Percentiles rank a stretch among this genome's conserved stretches.
These are phyloP conservation scores for Pipistrellus pipistrellus DNA, from an alignment of 2,797 vertebrate species.

Conservation along the genomic window DNA sequence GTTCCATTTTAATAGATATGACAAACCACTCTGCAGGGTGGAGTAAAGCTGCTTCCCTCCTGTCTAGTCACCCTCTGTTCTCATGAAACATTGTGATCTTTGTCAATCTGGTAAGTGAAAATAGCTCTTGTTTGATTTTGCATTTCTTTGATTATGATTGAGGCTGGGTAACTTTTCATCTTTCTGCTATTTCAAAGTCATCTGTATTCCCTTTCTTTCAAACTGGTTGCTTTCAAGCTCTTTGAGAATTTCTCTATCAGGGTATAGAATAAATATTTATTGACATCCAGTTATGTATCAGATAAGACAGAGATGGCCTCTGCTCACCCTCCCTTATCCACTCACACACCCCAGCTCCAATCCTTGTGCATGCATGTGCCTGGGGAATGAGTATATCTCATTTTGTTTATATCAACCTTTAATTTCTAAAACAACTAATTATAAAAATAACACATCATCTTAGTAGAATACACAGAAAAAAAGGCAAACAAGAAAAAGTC, in stretches of 20 bases:
- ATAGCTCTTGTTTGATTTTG: conserved; percentile 18
- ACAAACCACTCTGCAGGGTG: rapidly evolving
- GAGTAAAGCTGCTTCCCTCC: not conserved
- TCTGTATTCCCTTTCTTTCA: not conserved
- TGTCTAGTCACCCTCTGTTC: not conserved
- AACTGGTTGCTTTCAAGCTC: not conserved
- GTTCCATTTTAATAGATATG: not conserved
- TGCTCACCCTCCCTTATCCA: not conserved
- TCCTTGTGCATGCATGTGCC: too few species aligned
- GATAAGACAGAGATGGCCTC: not conserved
- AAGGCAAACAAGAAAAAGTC: not conserved
- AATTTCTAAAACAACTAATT: not conserved
- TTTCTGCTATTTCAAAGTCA: conserved; percentile 39
- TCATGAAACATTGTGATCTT: not conserved
- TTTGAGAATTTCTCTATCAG: not conserved
- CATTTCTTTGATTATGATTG: conserved; percentile 43
- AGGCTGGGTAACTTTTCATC: conserved; percentile 42
- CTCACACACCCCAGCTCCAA: not conserved
- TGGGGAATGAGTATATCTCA: not conserved
- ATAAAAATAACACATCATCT: not conserved
- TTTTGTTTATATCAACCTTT: not conserved
- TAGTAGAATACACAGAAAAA: not conserved
- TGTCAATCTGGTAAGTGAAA: not conserved
- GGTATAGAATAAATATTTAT: not conserved
- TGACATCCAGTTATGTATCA: not conserved